Percentiles rank a stretch among this genome's conserved stretches.
Conservation (phyloP, 1,140 invertebrate species). For the Odontomachus brunneus region DNA sequence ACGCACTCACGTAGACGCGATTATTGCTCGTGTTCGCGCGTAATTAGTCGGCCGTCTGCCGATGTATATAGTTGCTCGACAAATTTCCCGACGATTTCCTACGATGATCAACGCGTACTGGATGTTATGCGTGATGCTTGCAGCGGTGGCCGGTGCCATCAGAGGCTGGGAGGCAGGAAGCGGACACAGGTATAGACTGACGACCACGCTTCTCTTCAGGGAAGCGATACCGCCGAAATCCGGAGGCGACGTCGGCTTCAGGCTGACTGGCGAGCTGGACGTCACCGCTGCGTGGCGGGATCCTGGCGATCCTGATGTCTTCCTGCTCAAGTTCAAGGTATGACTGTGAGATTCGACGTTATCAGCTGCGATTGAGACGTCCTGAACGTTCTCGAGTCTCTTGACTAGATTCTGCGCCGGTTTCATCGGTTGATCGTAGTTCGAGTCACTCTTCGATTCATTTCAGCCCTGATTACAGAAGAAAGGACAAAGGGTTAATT, state of each 20-base stretch:
- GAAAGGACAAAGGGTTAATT: too few relatives aligned
- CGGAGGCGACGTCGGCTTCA: constrained; percentile 87
- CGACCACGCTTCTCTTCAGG: constrained; percentile 86
- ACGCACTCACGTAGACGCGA: too few relatives aligned
- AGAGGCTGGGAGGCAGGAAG: constrained; percentile 80
- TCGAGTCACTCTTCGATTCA: too few relatives aligned
- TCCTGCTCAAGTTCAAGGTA: constrained; percentile 85
- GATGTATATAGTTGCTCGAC: background rate
- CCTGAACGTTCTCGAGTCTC: background rate
- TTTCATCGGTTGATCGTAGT: constrained; percentile 9
- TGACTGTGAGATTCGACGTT: background rate
- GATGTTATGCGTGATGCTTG: constrained; percentile 74
- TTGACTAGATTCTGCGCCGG: background rate
- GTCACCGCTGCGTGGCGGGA: constrained; percentile 86
- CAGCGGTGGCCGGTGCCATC: constrained; percentile 77
- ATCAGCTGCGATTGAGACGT: background rate
- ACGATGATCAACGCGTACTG: constrained; percentile 59
- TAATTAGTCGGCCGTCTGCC: background rate
- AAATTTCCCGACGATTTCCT: background rate
- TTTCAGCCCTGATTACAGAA: too few relatives aligned
- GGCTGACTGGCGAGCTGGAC: constrained; percentile 83
- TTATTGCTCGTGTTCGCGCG: too few relatives aligned
- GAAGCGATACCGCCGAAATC: constrained; percentile 71
- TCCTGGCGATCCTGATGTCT: constrained; percentile 80
- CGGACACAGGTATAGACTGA: constrained; percentile 82